Evolutionary conservation across 2,888 invertebrate genomes (phyloP), one percentile per base, ranked within the genome.

Genomic region (Eristalinus sepulchralis): DNA sequence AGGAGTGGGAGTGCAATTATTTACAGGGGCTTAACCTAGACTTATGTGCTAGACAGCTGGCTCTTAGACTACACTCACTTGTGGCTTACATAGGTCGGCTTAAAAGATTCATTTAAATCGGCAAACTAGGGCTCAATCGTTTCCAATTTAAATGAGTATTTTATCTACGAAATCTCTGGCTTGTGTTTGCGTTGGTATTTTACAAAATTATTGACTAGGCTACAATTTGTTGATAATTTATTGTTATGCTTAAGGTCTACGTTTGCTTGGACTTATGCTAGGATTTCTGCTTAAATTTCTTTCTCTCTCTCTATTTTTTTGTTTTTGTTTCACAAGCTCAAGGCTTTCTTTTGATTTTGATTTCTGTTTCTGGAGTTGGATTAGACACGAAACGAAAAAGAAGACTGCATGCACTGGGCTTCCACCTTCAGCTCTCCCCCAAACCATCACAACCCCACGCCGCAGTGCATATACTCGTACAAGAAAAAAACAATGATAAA

Each of bases 91-190:
- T 39, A 20, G 33, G 5, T 24, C 9, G 57, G 22, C 24, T 62
- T 17, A 75, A 86, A 88, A 88, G 81, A 84, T 72, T 90, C 90
- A 92, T 91, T 91, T 91, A 91, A 91, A 91, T 91, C 88, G 88
- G 91, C 89, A 91, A 92, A 90, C 91, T 90, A 91, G 92, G 92
- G 92, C 92, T 92, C 92, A 88, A 88, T 88, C 89, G 91, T 91
- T 91, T 90, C 91, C 91, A 90, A 92, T 90, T 91, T 90, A 91
- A 91, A 91, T 90, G 90, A 91, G 88, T 89, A 88, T 78, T 83
- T 83, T 83, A 63, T 27, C 27, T 63, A 8, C 67, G 53, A 33
- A 33, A 31, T 66, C 11, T 10, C 10, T 31, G 13, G 13, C 20
- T 22, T 47, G 27, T 9, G 9, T 13, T 20, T 72, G 53, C 8